Evolutionary conservation across 1,140 invertebrate genomes (phyloP).

Genomic region (Saccostrea echinata): DNA sequence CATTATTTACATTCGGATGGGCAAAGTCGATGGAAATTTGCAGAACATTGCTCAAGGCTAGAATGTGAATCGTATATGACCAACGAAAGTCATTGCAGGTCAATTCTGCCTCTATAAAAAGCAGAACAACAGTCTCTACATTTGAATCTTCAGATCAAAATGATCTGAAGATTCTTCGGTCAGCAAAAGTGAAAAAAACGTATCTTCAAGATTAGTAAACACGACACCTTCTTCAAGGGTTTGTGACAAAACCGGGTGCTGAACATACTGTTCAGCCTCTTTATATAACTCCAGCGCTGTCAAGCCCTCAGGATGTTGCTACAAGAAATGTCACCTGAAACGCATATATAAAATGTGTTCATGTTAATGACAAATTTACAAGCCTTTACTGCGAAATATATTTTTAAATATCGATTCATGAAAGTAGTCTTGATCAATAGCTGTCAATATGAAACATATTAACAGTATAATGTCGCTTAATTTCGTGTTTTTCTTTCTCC

Average conservation of each 20-base stretch:
- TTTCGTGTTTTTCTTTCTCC: too few species aligned
- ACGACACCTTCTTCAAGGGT: background rate
- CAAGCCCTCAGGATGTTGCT: too few species aligned
- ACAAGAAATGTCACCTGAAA: too few species aligned
- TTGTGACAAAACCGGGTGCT: background rate
- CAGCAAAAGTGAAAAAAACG: background rate
- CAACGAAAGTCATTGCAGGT: slow-evolving; percentile 31
- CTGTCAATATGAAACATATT: too few species aligned
- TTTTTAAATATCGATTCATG: too few species aligned
- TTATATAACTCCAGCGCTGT: too few species aligned
- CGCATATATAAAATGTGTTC: too few species aligned
- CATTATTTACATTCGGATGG: slow-evolving; percentile 40
- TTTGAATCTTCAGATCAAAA: too few species aligned
- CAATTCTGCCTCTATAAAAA: background rate
- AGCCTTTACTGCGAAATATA: too few species aligned
- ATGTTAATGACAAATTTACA: too few species aligned
- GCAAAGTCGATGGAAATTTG: slow-evolving; percentile 26
- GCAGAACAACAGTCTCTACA: background rate
- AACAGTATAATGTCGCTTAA: too few species aligned
- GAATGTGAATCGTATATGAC: slow-evolving; percentile 39
- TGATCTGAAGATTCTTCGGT: background rate
- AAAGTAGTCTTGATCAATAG: too few species aligned
- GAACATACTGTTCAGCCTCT: background rate
- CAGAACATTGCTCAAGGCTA: slow-evolving; percentile 27
- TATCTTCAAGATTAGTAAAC: background rate